These are phyloP conservation scores for Coecobrya sp. DNA, from an alignment of 2,888 invertebrate species.

Conservation along the genomic window DNA sequence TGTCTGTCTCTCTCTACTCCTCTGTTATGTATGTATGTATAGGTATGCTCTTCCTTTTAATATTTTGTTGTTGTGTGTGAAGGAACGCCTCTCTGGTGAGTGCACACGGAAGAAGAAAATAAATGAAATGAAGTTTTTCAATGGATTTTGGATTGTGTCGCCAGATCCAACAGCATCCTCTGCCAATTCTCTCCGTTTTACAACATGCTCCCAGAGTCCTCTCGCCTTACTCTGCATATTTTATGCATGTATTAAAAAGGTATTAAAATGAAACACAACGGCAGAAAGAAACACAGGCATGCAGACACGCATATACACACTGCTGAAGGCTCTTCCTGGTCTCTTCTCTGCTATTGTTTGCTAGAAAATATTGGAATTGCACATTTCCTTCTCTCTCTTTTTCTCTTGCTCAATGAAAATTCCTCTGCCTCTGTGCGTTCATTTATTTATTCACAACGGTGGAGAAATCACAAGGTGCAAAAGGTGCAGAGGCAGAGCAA, in stretches of 20 bases:
- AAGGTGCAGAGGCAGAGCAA: slow-evolving; percentile 5
- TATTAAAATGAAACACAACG: slow-evolving; percentile 46
- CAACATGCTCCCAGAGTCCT: background rate
- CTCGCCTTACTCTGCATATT: slow-evolving; percentile 14
- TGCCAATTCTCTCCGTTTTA: background rate
- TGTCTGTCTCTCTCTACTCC: slow-evolving; percentile 18
- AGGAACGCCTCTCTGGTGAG: background rate
- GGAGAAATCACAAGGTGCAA: background rate
- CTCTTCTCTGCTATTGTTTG: slow-evolving; percentile 11
- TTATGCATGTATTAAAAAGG: slow-evolving; percentile 53
- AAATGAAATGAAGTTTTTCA: slow-evolving; percentile 41
- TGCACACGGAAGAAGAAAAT: slow-evolving; percentile 14
- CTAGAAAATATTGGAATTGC: slow-evolving; percentile 30
- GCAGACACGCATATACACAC: background rate
- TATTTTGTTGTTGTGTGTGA: background rate
- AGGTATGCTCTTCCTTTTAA: background rate
- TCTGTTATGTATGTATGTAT: too few species aligned
- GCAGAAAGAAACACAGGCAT: background rate
- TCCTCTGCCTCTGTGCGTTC: background rate
- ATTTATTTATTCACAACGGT: background rate
- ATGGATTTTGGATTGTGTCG: slow-evolving; percentile 26
- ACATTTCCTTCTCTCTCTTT: background rate
- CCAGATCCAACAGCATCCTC: background rate
- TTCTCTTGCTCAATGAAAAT: background rate
- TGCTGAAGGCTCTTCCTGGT: background rate